Conservation (phyloP, 2,797 vertebrate species). For the Pithecia hirsuta region DNA sequence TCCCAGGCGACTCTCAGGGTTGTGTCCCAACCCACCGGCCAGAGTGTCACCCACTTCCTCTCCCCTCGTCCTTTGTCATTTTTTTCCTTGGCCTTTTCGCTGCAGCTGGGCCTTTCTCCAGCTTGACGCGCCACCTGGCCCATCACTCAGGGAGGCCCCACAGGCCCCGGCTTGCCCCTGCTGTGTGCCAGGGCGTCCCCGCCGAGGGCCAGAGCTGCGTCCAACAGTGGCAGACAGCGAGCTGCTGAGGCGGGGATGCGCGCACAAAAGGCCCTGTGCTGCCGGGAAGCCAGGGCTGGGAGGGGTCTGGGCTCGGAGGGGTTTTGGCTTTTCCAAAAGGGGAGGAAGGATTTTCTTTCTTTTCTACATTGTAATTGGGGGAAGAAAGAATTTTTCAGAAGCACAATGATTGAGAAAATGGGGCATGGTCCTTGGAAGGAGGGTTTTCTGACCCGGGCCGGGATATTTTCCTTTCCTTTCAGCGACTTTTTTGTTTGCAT, state of each 20-base stretch:
- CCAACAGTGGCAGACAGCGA: background rate
- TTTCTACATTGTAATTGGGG: background rate
- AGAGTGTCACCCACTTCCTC: background rate
- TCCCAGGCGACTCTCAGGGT: background rate
- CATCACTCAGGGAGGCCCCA: constrained; percentile 41
- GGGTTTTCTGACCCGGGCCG: background rate
- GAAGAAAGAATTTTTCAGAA: background rate
- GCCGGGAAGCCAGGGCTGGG: background rate
- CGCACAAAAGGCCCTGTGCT: background rate
- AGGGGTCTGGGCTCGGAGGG: background rate
- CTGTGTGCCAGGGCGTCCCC: constrained; percentile 48
- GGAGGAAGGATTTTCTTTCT: background rate
- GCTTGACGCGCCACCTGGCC: background rate
- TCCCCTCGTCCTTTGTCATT: background rate
- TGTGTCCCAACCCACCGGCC: background rate
- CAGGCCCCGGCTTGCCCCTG: constrained; percentile 63
- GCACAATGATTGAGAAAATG: background rate
- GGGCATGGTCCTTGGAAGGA: background rate
- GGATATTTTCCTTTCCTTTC: background rate
- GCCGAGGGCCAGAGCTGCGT: background rate
- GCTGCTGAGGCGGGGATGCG: background rate
- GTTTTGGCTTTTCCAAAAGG: background rate
- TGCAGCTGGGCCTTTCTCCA: background rate
- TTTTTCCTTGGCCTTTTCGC: background rate
- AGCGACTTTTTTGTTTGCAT: background rate